Conservation (phyloP, 2,888 invertebrate species). For the Sycophila texana region DNA sequence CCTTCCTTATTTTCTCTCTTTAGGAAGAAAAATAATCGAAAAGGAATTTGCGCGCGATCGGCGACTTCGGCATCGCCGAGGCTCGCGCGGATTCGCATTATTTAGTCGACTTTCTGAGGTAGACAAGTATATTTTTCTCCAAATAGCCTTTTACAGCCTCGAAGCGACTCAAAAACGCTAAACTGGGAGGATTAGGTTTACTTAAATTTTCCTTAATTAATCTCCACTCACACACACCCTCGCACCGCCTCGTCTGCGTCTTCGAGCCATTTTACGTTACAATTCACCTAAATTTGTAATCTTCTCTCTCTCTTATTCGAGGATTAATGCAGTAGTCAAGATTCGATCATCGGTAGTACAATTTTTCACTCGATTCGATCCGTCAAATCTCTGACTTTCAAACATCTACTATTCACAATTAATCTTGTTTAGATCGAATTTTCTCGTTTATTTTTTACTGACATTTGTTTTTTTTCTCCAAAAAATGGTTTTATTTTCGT, state of each 20-base stretch:
- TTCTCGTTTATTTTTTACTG: too few relatives aligned
- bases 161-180: constrained; percentile 66
- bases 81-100: constrained; percentile 60
- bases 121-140: constrained; percentile 74
- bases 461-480: too few relatives aligned
- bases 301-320: neutral
- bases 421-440: too few relatives aligned
- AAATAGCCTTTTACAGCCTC: constrained; percentile 72
- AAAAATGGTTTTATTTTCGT: too few relatives aligned
- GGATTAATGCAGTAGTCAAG: neutral
- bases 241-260: too few relatives aligned
- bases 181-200: constrained; percentile 61
- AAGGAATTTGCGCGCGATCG: constrained; percentile 17
- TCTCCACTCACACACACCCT: too few relatives aligned
- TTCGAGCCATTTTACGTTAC: too few relatives aligned
- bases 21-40: neutral
- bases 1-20: constrained; percentile 14
- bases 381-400: too few relatives aligned
- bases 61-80: neutral
- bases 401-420: too few relatives aligned
- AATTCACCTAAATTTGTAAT: neutral
- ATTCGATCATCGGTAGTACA: neutral
- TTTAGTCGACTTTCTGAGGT: constrained; percentile 72
- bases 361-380: neutral
- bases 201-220: neutral